Conservation (phyloP, 1,140 invertebrate genomes). For the Bombus picipes region DNA sequence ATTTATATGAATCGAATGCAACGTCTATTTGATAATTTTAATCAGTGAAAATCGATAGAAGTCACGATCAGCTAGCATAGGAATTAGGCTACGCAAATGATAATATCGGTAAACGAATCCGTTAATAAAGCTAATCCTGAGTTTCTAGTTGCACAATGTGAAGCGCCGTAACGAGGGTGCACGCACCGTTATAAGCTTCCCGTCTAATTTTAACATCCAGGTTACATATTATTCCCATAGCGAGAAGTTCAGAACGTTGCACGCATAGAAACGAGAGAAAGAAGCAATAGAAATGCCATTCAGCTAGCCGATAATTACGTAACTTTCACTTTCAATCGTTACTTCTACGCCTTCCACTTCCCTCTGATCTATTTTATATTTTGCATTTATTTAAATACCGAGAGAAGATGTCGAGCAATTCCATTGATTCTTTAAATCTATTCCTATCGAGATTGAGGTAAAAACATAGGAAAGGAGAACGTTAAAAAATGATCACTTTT, state of each 20-base stretch:
- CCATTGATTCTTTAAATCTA: not conserved
- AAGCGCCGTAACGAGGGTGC: not conserved
- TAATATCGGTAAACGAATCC: not conserved
- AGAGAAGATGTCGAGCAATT: not conserved
- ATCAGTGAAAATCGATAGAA: not conserved
- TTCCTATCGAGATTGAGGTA: not conserved
- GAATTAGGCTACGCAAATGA: not conserved
- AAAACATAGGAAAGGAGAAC: not conserved
- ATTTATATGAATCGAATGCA: not conserved
- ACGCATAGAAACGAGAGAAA: constrained; percentile 30
- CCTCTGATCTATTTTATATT: constrained; percentile 6
- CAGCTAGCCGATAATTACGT: constrained; percentile 35
- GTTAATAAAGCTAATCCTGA: not conserved
- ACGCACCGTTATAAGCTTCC: not conserved
- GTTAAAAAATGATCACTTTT: not conserved
- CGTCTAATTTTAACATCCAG: not conserved
- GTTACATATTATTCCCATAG: constrained; percentile 10
- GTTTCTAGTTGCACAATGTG: not conserved
- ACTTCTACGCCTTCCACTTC: not conserved
- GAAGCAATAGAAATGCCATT: constrained; percentile 15
- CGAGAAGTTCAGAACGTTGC: constrained; percentile 3
- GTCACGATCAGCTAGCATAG: accelerated
- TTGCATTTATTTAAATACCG: not conserved
- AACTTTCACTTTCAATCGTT: constrained; percentile 46
- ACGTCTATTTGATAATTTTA: not conserved